Evolutionary conservation across 2,797 vertebrate genomes (phyloP), one percentile per base, ranked within the genome.

Genomic region (Calcarius lapponicus): DNA sequence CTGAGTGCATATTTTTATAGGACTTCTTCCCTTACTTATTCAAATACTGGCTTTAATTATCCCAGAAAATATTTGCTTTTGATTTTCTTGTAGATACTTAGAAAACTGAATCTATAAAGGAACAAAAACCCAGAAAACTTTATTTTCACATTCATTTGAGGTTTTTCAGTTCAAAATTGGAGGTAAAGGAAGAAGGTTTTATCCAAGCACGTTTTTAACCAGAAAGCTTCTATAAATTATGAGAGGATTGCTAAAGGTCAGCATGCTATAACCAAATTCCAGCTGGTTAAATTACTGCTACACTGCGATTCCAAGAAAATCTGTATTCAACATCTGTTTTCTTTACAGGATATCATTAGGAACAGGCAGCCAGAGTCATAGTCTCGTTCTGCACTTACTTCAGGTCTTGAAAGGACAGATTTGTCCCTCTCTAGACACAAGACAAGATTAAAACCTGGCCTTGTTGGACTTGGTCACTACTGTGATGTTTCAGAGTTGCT

Each of bases 291-390:
- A 80, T 90, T 96, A 88, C 72, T 67, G 91, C 93, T 87, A 51
- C 56, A 72, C 76, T 95, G 76, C 3, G 3, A 78, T 91, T 97
- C 82, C 93, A 90, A 96, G 88, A 92, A 96, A 86, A 75, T 92
- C 92, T 70, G 90, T 96, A 82, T 83, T 95, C 60, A 83, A 78
- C 65, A 82, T 97, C 88, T 96, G 58, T 65, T 96, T 97, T 95
- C 88, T 90, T 92, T 91, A 88, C 80, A 74, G 70, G n/a, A 95
- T 72, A 86, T 81, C 66, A 66, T 74, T 85, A 67, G 64, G 80
- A 94, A 78, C 29, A 93, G 91, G 80, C 64, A 88, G n/a, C 75
- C 69, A 29, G n/a, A 96, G 56, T 79, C 88, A 83, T 34, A 92
- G 50, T 51, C 80, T 93, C 61, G 66, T 58, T 70, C 80, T 51